Base-by-base conservation (phyloP, 2,797 vertebrate species). In the Pelochelys cantorii region DNA sequence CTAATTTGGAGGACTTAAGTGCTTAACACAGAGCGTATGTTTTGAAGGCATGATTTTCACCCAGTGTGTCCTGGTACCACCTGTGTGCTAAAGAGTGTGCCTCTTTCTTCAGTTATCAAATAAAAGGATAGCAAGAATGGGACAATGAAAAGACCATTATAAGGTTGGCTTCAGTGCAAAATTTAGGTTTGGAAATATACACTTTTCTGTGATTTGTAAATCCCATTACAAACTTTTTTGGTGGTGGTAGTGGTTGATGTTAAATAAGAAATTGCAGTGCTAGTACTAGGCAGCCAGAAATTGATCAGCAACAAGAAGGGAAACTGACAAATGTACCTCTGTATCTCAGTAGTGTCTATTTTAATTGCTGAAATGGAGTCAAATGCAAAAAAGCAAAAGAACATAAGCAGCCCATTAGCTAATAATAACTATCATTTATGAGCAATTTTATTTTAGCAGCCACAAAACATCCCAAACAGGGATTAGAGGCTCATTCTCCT, bases 1-100 rank as follows among this genome's bases (percentile, higher is more conserved):
- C 42, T 48, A 90, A 89, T 92, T 95, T 96, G 0, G n/a, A 83
- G 91, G 90, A 5, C 88, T 94, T 96, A 34, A 20, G 5, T 5
- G n/a, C 17, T 34, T 68, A 17, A 68, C 18, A 22, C n/a, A 71
- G n/a, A 23, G 31, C 7, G 17, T n/a, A 22, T 14, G 34, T 7
- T 42, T 74, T 74, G 71, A 37, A 42, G 2, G 7, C 20, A 37
- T 52, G 25, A 17, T 77, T 52, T 77, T 77, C 42, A 52, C 12
- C 37, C 7, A 77, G 7, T 48, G 42, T 77, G 12, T 37, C 52
- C 42, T 15, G 48, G 74, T 29, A 15, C 74, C 25, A 15, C 74
- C 25, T 52, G 13, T 8, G 22, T 14, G 9, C 8, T 77, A 48
- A 52, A 48, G 74, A 52, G 37, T 8, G 8, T 52, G 42, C 25